Percentiles rank a stretch among this genome's conserved stretches.
Evolutionary conservation across 2,797 vertebrate species (phyloP).

Genomic region (Rallus crepitans): DNA sequence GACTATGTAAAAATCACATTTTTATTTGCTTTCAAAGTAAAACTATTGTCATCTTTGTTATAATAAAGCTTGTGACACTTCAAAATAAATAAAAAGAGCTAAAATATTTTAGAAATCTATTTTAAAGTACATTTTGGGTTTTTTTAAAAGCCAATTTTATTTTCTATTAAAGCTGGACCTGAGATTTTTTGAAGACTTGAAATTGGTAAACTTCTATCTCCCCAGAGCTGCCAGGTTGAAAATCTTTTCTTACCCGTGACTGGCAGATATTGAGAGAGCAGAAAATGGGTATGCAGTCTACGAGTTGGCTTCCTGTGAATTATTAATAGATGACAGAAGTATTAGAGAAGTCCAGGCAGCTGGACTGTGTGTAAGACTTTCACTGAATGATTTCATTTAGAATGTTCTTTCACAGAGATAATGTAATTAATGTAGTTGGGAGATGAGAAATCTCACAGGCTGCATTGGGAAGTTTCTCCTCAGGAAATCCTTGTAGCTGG

Average conservation of each 20-base stretch:
- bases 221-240: background rate
- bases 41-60: background rate
- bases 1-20: background rate
- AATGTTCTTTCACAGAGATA: slow-evolving; percentile 58
- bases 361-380: slow-evolving; percentile 7
- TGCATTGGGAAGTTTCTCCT: slow-evolving; percentile 62
- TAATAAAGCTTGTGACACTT: background rate
- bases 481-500: slow-evolving; percentile 45
- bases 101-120: background rate
- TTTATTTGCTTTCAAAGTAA: background rate
- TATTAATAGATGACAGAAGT: slow-evolving; percentile 55
- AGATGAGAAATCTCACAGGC: slow-evolving; percentile 31
- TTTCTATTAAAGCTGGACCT: background rate
- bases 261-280: slow-evolving; percentile 15
- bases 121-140: background rate
- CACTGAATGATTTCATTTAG: slow-evolving; percentile 61
- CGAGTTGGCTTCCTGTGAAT: slow-evolving; percentile 33
- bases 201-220: background rate
- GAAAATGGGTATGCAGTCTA: background rate
- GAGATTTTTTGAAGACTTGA: background rate
- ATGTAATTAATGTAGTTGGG: slow-evolving; percentile 52
- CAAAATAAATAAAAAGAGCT: background rate
- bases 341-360: slow-evolving; percentile 31
- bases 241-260: background rate
- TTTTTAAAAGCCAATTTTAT: background rate